Evolutionary conservation across 53 echinoderm and acorn worm species (phyloP), one percentile per base, ranked within the genome.

Genomic region (Holothuria leucospilota): DNA sequence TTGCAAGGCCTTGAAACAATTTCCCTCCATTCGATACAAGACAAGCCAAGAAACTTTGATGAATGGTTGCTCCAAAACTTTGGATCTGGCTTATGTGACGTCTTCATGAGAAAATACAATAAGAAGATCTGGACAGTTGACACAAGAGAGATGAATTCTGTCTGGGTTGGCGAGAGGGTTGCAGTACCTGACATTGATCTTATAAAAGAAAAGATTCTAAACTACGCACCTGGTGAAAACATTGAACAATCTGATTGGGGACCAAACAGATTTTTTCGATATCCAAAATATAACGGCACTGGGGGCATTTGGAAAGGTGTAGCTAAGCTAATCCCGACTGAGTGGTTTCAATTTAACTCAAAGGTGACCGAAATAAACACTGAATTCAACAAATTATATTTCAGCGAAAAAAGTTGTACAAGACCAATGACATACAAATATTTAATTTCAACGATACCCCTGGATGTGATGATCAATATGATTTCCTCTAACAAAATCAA

Each of bases 31-130:
- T 60, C 71, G 18, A 41, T 21, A 16, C 1, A 25, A 23, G 39
- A 3, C 24, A 88, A 82, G 9, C 82, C 88, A 16, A 24, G 7
- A 20, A 82, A 88, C 28, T 88, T 88, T 52, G 88, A 88, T 72
- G 29, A 82, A 20, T 88, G 88, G 88, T 82, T 88, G 2, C 13
- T 87, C n/a, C 64, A 70, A 39, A 68, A 68, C 11, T 88, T 88
- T 27, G 88, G 82, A 1, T 18, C 18, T 13, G 88, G 88, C 59
- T 69, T 88, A 6, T 71, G 83, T 23, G 84, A 88, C 15, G 72
- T 88, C 28, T 88, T 88, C 63, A 88, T 88, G 88, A 68, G 88
- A 59, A 88, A 88, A 59, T 88, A 88, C 82, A 88, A 88, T 52
- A 83, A 61, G 53, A 83, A 83, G 59, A 68, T 88, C 7, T 88